Conservation (phyloP, 2,888 invertebrate genomes). For the Ditula angustiorana region DNA sequence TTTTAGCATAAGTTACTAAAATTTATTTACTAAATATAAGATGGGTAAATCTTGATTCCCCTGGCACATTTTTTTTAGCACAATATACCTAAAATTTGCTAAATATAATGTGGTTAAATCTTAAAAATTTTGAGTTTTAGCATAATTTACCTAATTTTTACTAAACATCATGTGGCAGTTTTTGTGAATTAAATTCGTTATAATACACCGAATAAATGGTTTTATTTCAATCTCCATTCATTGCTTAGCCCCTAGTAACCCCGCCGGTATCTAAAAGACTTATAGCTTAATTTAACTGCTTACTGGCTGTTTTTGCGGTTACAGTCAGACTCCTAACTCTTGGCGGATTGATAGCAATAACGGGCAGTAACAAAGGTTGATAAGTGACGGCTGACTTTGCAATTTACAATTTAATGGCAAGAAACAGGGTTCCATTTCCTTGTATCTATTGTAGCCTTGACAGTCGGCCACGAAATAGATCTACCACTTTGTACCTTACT, state of each 20-base stretch:
- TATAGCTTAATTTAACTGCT: conserved; percentile 29
- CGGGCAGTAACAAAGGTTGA: not conserved
- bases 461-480: no score
- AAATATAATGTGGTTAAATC: no score
- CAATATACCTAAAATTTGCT: no score
- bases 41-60: no score
- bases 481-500: no score
- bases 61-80: no score
- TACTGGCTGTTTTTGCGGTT: conserved; percentile 10
- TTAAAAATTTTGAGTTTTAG: no score
- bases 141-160: no score
- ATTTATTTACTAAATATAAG: no score
- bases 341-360: conserved; percentile 11
- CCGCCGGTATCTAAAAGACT: conserved; percentile 24
- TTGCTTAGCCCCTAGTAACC: conserved; percentile 2
- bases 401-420: not conserved
- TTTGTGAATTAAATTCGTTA: not conserved
- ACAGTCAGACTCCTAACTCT: not conserved
- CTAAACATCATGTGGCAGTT: no score
- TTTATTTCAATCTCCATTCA: not conserved
- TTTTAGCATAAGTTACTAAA: no score
- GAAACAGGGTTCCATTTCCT: not conserved
- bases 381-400: not conserved
- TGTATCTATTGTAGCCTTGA: not conserved
- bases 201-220: not conserved